Conservation (phyloP, 2,113 vertebrate genomes). For the Nannospalax galili region DNA sequence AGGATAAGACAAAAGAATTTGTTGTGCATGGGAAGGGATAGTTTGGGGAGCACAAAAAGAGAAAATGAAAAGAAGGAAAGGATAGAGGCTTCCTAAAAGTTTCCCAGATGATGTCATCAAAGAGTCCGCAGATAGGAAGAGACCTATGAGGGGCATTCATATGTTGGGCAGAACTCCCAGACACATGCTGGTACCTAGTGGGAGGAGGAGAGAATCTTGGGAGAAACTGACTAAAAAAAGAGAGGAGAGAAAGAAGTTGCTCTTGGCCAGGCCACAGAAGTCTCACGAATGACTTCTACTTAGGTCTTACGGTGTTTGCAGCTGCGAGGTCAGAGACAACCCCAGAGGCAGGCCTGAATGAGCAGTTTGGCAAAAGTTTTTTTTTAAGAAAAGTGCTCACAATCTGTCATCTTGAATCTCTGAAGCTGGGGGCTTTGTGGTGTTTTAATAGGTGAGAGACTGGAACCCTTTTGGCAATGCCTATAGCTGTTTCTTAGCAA, state of each 20-base stretch:
- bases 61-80: constrained; percentile 55
- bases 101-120: constrained; percentile 88
- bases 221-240: constrained; percentile 88
- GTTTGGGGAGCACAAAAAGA: neutral
- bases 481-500: constrained; percentile 82
- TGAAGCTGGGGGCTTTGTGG: constrained; percentile 84
- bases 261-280: constrained; percentile 88
- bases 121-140: constrained; percentile 76
- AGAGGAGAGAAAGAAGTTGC: constrained; percentile 79
- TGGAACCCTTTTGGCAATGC: constrained; percentile 86
- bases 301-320: constrained; percentile 84
- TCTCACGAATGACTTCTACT: constrained; percentile 85
- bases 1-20: constrained; percentile 80
- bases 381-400: constrained; percentile 81
- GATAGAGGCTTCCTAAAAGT: constrained; percentile 76
- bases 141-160: constrained; percentile 77
- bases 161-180: constrained; percentile 71
- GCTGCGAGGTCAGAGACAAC: constrained; percentile 85
- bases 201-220: constrained; percentile 86
- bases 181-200: constrained; percentile 81
- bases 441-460: constrained; percentile 86
- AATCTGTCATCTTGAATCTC: constrained; percentile 87
- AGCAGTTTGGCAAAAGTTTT: constrained; percentile 85
- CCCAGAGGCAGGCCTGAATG: constrained; percentile 89
- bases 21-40: neutral